Percentiles rank a stretch among this genome's conserved stretches.
phyloP scores from a whole-genome alignment of 2,113 vertebrate genomes.

The Python bivittatus region DNA sequence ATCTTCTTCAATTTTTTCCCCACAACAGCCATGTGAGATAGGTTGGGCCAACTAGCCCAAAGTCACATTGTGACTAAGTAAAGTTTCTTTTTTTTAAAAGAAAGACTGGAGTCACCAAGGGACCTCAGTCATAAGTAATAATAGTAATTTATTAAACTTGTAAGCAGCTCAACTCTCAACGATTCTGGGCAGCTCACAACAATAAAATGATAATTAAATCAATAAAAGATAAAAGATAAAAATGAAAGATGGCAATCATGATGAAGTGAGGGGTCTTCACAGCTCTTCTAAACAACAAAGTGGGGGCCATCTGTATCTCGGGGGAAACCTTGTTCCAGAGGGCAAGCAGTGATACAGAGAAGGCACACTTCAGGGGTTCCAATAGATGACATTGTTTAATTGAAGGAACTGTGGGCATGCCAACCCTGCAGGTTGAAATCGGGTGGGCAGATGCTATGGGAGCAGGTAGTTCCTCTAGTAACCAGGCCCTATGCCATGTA shows the following conservation, averaged over 20 bases:
- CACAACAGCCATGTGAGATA: not conserved
- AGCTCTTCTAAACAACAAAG: not conserved
- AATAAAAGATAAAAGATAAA: not conserved
- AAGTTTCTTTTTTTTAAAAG: not conserved
- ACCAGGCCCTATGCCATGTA: too few relatives aligned
- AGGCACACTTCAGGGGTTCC: not conserved
- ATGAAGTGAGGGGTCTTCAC: not conserved
- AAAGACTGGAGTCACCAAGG: not conserved
- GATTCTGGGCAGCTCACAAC: not conserved
- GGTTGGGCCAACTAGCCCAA: not conserved
- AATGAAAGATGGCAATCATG: not conserved
- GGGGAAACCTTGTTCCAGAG: too few relatives aligned
- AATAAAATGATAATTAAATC: not conserved
- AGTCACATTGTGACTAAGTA: not conserved
- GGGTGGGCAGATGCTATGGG: too few relatives aligned
- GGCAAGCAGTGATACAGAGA: too few relatives aligned
- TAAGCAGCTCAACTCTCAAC: not conserved
- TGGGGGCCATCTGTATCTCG: too few relatives aligned
- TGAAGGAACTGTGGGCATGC: too few relatives aligned
- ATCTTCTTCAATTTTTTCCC: not conserved
- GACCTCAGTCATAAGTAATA: not conserved
- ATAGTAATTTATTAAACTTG: not conserved
- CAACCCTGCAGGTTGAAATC: too few relatives aligned
- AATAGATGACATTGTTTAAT: not conserved
- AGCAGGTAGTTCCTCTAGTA: too few relatives aligned